Base-by-base conservation (phyloP, 2,888 invertebrate genomes). In the Chironomus riparius region DNA sequence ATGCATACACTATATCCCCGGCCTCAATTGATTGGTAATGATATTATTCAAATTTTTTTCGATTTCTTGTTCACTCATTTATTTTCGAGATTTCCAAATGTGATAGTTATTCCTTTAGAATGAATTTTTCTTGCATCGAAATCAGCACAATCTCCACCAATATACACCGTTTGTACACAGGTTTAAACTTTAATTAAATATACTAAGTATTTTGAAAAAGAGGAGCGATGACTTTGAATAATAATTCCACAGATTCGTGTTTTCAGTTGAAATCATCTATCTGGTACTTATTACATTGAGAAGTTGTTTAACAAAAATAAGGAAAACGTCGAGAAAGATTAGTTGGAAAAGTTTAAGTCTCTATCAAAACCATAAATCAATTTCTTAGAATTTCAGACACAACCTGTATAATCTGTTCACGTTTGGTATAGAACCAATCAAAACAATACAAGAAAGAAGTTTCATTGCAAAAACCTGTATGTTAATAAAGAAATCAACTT, bases 401-500 rank as follows among this genome's bases (percentile, higher is more conserved):
- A 56, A 56, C 56, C 56, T 56, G 56, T 56, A 56, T 18, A 56
- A 56, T 56, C 56, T 56, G 56, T 56, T 56, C 56, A 56, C 56
- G 56, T 56, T 56, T 56, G n/a, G 56, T 18, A 56, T 18, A 56
- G 18, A 56, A 18, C 15, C 56, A 56, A 56, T 56, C 56, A 56
- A 56, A 56, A 56, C 65, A 21, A 21, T 21, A 65, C 13, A 24
- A 13, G 24, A 65, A 21, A 65, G 6, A 24, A 21, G 65, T 21
- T 65, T 18, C 65, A 65, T 13, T 22, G 24, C 24, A 22, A 65
- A 65, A 65, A 22, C 13, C 24, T 21, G 22, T 13, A 24, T 65
- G 65, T 72, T 72, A 72, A 72, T 72, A 72, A 72, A 72, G 72
- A 72, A 72, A 72, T 72, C 61, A 72, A 72, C 21, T 15, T 62